A percentile compares a stretch with the other conserved stretches of the same genome.
phyloP scores from a whole-genome alignment of 2,888 invertebrate genomes.

The Hirtodrosophila trivittata region DNA sequence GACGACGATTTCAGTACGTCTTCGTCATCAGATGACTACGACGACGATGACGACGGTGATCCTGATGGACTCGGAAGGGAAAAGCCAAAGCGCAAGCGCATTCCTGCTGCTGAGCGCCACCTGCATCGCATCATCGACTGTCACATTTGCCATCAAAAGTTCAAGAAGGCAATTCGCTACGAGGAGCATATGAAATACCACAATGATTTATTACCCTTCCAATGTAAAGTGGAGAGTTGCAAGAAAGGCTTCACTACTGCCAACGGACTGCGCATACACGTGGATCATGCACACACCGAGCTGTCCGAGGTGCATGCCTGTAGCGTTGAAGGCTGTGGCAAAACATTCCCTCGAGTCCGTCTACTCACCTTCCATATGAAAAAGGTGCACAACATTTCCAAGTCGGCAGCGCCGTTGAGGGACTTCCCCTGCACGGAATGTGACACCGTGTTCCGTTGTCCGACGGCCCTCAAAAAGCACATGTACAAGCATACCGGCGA shows the following conservation, averaged over 20 bases:
- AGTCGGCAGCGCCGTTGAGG: slow-evolving; percentile 72
- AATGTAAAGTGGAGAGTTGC: slow-evolving; percentile 79
- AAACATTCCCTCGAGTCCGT: slow-evolving; percentile 79
- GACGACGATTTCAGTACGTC: slow-evolving; percentile 43
- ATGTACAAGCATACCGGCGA: slow-evolving; percentile 82
- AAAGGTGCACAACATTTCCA: slow-evolving; percentile 74
- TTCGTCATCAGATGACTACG: slow-evolving; percentile 43
- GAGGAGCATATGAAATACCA: slow-evolving; percentile 82
- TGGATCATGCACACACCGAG: slow-evolving; percentile 81
- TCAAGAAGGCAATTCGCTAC: slow-evolving; percentile 79
- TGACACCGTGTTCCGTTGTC: slow-evolving; percentile 82
- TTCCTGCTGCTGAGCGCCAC: slow-evolving; percentile 72
- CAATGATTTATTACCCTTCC: slow-evolving; percentile 80
- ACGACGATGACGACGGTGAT: slow-evolving; percentile 39
- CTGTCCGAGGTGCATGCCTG: slow-evolving; percentile 77
- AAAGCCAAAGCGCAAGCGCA: slow-evolving; percentile 70
- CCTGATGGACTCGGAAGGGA: slow-evolving; percentile 24
- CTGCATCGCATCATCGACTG: slow-evolving; percentile 80
- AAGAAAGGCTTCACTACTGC: slow-evolving; percentile 81
- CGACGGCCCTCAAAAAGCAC: slow-evolving; percentile 81
- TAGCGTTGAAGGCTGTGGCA: slow-evolving; percentile 77
- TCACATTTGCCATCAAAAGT: slow-evolving; percentile 81
- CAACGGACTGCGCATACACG: slow-evolving; percentile 77
- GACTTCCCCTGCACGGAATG: slow-evolving; percentile 81
- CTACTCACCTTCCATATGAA: slow-evolving; percentile 80